Base-by-base conservation (phyloP, 2,113 vertebrate species). In the Alethe castanea region DNA sequence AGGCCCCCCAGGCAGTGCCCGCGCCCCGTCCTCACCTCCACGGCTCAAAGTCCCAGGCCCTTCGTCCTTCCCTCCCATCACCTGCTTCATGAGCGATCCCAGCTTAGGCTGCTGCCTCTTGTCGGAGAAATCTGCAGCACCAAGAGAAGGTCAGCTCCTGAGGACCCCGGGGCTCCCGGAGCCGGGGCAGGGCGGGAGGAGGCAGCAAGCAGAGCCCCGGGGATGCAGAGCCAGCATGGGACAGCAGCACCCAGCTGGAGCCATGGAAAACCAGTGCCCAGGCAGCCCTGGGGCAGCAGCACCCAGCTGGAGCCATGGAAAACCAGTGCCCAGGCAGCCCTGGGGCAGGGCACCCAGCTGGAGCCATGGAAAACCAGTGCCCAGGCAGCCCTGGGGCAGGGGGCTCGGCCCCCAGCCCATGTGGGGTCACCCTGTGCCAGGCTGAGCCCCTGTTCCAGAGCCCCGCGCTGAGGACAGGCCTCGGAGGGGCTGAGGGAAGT, bases 61-160 rank as follows among this genome's bases (percentile, higher is more conserved):
- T 44, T 99, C 98, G 82, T 99, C 98, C 97, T 98, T 99, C 95
- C 97, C 94, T 65, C 98, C 98, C 98, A 99, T 98, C 97, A 99
- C 98, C 97, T 99, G 98, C 96, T 99, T 99, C 98, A 99, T 99
- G 94, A 99, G 98, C 56, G 98, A 98, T 88, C 98, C 98, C 86
- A 99, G 98, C 98, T 98, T 99, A 38, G 98, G 98, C 96, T 99
- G 98, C 96, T 99, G 99, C 56, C 98, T 96, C 96, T 98, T 99
- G 95, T 99, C 99, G 50, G 98, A 98, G 26, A 98, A 98, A 97
- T 99, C 99, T 99, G 98, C 38, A 90, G 97, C 96, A 96, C 86
- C 97, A 95, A 97, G 93, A 97, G 54, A 97, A 97, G 0, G 71
- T 95, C 82, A 93, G 95, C 94, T 76, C 91, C 77, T 4, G 12